These are phyloP conservation scores for Cichladusa arquata DNA, from an alignment of 2,113 vertebrate genomes.

Conservation along the genomic window DNA sequence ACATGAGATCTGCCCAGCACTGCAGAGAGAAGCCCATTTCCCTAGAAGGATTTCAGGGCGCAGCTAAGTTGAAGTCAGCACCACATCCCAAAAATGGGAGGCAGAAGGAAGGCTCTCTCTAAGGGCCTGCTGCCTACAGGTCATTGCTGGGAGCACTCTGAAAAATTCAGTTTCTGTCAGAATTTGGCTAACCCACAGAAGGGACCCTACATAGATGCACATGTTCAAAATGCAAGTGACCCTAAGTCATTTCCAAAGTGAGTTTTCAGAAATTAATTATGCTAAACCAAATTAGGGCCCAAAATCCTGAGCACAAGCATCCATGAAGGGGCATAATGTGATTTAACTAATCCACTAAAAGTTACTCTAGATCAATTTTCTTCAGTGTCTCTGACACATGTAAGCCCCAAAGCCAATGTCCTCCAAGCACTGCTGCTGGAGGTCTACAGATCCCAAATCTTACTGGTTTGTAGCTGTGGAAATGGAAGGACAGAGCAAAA, in stretches of 20 bases:
- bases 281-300: background rate
- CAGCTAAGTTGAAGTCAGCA: background rate
- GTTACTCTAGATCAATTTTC: background rate
- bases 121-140: background rate
- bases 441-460: background rate
- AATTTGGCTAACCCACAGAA: background rate
- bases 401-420: background rate
- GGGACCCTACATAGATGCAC: background rate
- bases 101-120: background rate
- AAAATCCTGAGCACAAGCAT: background rate
- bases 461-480: background rate
- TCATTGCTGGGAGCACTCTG: background rate
- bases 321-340: background rate
- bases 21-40: background rate
- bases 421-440: background rate
- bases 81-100: rapidly evolving
- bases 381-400: background rate
- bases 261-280: background rate
- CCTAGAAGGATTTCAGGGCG: background rate
- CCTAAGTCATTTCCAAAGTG: background rate
- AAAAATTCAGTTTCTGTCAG: background rate
- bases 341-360: conserved; percentile 22
- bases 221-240: background rate
- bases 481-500: background rate
- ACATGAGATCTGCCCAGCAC: rapidly evolving